Percentiles rank a stretch among this genome's conserved stretches.
These are phyloP conservation scores for Pica pica DNA, from an alignment of 2,113 vertebrate genomes.

Conservation along the genomic window DNA sequence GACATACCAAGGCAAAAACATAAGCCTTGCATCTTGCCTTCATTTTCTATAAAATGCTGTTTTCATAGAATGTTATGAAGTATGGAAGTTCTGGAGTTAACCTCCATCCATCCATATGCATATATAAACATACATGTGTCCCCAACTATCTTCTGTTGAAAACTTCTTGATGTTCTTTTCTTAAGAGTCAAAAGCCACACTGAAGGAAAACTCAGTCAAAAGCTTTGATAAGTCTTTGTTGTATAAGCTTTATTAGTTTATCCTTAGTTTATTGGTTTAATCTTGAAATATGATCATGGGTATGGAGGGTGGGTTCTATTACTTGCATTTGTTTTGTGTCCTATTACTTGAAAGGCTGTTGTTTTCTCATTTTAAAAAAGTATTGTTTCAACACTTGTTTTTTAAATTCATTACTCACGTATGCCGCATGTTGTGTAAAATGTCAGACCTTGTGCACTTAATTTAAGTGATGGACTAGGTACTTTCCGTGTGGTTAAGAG, in stretches of 20 bases:
- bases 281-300: neutral
- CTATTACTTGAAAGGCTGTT: neutral
- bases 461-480: neutral
- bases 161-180: neutral
- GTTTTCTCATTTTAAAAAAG: neutral
- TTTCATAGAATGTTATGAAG: neutral
- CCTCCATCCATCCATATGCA: too few relatives aligned
- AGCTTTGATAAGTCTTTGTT: neutral
- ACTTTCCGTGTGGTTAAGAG: neutral
- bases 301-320: neutral
- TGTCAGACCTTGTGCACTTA: neutral
- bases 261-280: neutral
- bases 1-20: neutral
- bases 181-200: neutral
- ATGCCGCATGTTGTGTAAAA: neutral
- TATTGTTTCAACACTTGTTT: neutral
- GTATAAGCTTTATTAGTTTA: neutral
- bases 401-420: fast-evolving
- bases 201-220: neutral
- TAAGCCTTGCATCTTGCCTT: neutral
- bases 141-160: neutral
- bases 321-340: neutral
- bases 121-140: neutral
- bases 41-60: neutral
- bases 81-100: neutral